phyloP scores from a whole-genome alignment of 1,140 invertebrate genomes.

The Eueides isabella region DNA sequence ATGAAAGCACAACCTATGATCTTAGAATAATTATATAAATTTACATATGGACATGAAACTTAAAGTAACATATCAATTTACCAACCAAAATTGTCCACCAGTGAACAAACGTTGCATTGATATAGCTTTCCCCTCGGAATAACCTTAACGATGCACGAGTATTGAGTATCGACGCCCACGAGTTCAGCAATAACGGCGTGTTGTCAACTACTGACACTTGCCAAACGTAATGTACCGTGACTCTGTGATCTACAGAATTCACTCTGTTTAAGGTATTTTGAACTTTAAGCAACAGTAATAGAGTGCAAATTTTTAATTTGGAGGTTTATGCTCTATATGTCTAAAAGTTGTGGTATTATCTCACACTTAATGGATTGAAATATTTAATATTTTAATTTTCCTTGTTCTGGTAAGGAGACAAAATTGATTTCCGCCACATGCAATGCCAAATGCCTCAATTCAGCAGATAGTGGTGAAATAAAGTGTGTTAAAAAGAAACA shows the following conservation, averaged over 20 bases:
- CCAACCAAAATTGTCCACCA: not conserved
- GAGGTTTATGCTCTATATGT: not conserved
- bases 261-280: not conserved
- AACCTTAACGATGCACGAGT: not conserved
- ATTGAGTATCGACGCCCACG: constrained; percentile 7
- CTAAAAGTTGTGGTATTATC: no score
- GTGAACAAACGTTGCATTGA: not conserved
- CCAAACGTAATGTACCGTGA: constrained; percentile 34
- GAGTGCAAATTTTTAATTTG: not conserved
- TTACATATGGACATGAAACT: not conserved
- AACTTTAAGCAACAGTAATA: not conserved
- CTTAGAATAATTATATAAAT: no score
- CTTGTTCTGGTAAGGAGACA: no score
- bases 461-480: no score
- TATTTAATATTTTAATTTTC: no score
- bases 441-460: no score
- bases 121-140: not conserved
- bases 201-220: constrained; percentile 29
- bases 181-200: constrained; percentile 26
- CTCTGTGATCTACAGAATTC: constrained; percentile 28
- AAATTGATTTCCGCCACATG: no score
- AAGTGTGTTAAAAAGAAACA: no score
- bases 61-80: not conserved
- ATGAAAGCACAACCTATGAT: no score
- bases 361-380: no score